Evolutionary conservation across 2,888 invertebrate species (phyloP).

Genomic region (Drosophila pegasa): DNA sequence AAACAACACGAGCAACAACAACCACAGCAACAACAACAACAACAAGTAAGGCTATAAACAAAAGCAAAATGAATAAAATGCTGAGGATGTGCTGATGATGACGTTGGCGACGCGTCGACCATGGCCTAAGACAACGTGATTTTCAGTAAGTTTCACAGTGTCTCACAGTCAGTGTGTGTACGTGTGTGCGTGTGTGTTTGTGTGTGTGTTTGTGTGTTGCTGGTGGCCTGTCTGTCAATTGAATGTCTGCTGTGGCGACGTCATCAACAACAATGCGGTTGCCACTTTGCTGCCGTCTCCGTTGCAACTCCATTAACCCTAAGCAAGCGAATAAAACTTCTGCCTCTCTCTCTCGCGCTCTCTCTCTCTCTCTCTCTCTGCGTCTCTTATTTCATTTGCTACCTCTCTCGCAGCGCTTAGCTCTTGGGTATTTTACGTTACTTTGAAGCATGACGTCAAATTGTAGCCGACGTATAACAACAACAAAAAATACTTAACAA

Average conservation of each 20-base stretch:
- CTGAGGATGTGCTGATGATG: conserved; percentile 66
- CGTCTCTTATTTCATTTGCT: conserved; percentile 10
- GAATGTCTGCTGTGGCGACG: conserved; percentile 68
- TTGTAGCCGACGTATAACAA: conserved; percentile 56
- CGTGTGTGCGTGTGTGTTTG: conserved; percentile 21
- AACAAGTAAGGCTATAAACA: conserved; percentile 64
- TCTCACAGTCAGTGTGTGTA: conserved; percentile 15
- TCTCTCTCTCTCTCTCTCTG: conserved; percentile 6
- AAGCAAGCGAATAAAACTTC: conserved; percentile 48
- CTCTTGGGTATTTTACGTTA: conserved; percentile 67
- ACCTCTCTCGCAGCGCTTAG: conserved; percentile 28
- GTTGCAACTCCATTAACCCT: conserved; percentile 74
- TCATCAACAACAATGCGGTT: conserved; percentile 64
- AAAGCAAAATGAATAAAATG: conserved; percentile 70
- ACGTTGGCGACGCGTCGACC: conserved; percentile 62
- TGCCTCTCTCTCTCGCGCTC: not conserved
- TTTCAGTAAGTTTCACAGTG: conserved; percentile 68
- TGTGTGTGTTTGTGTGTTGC: conserved; percentile 43
- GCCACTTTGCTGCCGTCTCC: conserved; percentile 52
- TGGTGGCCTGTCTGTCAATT: conserved; percentile 78
- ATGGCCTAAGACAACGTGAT: conserved; percentile 82
- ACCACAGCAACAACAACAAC: conserved; percentile 17
- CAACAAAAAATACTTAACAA: conserved; percentile 60
- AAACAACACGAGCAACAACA: conserved; percentile 17
- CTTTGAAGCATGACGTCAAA: conserved; percentile 77